Percentiles rank a stretch among this genome's conserved stretches.
phyloP scores from a whole-genome alignment of 2,888 invertebrate species.

The Platycheirus albimanus region DNA sequence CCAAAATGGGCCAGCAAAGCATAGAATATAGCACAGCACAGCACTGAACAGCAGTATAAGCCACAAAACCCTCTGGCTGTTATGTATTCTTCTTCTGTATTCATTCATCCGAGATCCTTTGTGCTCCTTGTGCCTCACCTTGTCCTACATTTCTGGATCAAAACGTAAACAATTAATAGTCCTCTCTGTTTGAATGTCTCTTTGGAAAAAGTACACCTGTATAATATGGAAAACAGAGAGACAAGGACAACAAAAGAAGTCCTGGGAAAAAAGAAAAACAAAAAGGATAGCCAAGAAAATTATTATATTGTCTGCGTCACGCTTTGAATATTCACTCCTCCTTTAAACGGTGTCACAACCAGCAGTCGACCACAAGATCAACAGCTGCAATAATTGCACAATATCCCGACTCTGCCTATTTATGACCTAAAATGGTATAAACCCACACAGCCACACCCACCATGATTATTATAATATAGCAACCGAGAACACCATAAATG shows the following conservation, averaged over 20 bases:
- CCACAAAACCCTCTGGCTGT: slow-evolving; percentile 23
- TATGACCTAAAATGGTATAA: slow-evolving; percentile 54
- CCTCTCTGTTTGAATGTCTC: slow-evolving; percentile 31
- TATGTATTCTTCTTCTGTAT: slow-evolving; percentile 1
- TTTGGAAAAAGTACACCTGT: slow-evolving; percentile 10
- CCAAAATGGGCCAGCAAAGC: too few species aligned
- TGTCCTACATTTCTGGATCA: slow-evolving; percentile 52
- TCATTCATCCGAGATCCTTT: slow-evolving; percentile 24
- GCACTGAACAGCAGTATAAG: slow-evolving; percentile 9
- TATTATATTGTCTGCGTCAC: slow-evolving; percentile 53
- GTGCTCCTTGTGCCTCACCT: slow-evolving; percentile 32
- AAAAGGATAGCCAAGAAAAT: slow-evolving; percentile 19
- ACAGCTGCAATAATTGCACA: slow-evolving; percentile 63
- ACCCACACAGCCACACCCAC: not conserved
- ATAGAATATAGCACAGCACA: too few species aligned
- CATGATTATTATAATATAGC: not conserved
- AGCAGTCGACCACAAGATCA: slow-evolving; percentile 51
- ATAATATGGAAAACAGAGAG: slow-evolving; percentile 9
- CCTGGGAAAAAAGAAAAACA: not conserved
- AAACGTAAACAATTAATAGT: slow-evolving; percentile 66
- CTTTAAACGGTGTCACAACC: slow-evolving; percentile 54
- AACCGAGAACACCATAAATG: slow-evolving; percentile 19
- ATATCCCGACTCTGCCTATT: slow-evolving; percentile 39
- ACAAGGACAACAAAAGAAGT: slow-evolving; percentile 5
- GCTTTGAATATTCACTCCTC: slow-evolving; percentile 48